Evolutionary conservation across 2,888 invertebrate species (phyloP), one percentile per base, ranked within the genome.

Genomic region (Corbicula japonica): DNA sequence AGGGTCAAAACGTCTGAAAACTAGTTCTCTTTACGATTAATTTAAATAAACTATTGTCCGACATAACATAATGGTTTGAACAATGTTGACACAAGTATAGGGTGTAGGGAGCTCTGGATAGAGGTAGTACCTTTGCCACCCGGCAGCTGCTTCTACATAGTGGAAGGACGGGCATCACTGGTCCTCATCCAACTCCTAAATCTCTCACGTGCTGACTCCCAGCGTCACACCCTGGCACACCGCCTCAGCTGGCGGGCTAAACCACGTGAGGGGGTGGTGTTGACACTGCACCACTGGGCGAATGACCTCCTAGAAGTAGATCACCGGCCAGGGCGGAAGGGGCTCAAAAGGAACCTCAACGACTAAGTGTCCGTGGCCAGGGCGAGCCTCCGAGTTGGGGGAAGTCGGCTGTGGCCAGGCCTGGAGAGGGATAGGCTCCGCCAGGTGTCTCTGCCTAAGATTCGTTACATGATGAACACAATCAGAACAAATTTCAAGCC

Each of bases 361-460:
- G 48, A 32, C 63, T 32, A 63, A 2, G 48, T 63, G 63, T 50
- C 10, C 63, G 21, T 28, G 48, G 21, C 63, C 48, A 48, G 18
- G 12, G 63, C 63, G 63, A 63, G 5, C 46, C 48, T 21, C 28
- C 21, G 10, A 30, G 23, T 30, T 15, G 4, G 34, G 21, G 46
- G 63, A 63, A 12, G 4, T 63, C n/a, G 63, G 48, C 34, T 32
- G 63, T 63, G 63, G 63, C 21, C 46, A 46, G 21, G 32, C 63
- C 21, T 63, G 63, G n/a, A 63, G 46, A 63, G 50, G 63, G 63
- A 46, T 63, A 32, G 63, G 48, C 46, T 48, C 63, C 48, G 30
- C 50, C 30, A 63, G 46, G 32, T 30, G 32, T 23, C 21, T n/a
- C n/a, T 66, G 44, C 62, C 62, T 30, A 30, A 52, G 38, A 52